A percentile compares a stretch with the other conserved stretches of the same genome.
phyloP scores from a whole-genome alignment of 2,888 invertebrate genomes.

The Phoronis australis region DNA sequence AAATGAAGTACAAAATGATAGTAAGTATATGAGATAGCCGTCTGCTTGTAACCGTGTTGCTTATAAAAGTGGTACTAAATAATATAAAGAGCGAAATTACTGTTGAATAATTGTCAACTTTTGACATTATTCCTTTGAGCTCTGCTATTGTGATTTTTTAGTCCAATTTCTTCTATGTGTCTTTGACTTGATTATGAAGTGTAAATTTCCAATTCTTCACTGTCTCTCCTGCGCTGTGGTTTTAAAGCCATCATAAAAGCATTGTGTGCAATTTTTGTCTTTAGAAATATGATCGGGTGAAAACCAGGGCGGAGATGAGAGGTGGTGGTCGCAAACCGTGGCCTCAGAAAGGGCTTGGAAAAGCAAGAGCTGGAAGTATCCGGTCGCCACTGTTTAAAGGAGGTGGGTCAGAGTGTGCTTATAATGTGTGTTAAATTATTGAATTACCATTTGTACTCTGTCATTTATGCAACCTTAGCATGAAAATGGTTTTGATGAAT shows the following conservation, averaged over 20 bases:
- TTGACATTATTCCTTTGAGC: too few species aligned
- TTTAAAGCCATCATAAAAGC: neutral
- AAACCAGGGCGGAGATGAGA: conserved; percentile 75
- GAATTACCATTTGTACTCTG: too few species aligned
- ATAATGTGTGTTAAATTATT: too few species aligned
- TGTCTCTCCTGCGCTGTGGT: neutral
- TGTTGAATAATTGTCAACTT: too few species aligned
- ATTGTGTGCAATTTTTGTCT: conserved; percentile 3
- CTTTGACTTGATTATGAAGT: too few species aligned
- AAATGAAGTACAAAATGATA: conserved; percentile 72
- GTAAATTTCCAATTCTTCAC: too few species aligned
- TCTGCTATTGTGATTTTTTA: too few species aligned
- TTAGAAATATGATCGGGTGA: conserved; percentile 69
- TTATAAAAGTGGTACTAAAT: neutral
- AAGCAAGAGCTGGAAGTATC: conserved; percentile 86
- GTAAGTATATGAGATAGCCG: conserved; percentile 52
- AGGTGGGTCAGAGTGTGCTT: conserved; percentile 30
- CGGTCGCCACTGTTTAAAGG: conserved; percentile 75
- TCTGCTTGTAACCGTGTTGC: neutral
- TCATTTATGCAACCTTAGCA: too few species aligned
- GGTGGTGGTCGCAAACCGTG: conserved; percentile 93
- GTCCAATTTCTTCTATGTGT: too few species aligned
- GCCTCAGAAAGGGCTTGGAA: conserved; percentile 91
- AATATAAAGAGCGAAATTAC: too few species aligned
- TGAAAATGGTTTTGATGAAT: too few species aligned